Evolutionary conservation across 92 coral and sea anemone species (phyloP).

Genomic region (Phenganax marumi): DNA sequence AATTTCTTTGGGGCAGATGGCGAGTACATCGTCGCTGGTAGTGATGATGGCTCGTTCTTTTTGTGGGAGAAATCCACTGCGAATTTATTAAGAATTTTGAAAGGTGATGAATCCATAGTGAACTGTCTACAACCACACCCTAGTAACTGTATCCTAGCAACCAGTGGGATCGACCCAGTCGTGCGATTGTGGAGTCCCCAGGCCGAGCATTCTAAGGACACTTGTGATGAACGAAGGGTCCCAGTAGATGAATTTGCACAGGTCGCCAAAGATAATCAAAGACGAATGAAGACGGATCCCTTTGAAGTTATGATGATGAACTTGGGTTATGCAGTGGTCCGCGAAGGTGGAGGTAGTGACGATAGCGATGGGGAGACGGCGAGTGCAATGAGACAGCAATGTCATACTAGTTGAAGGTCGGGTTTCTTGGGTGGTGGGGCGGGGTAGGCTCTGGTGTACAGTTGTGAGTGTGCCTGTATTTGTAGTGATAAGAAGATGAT

Average conservation of each 20-base stretch:
- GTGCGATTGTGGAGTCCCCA: constrained; percentile 92
- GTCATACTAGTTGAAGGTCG: constrained; percentile 71
- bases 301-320: constrained; percentile 96
- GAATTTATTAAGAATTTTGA: constrained; percentile 81
- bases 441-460: neutral
- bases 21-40: constrained; percentile 93
- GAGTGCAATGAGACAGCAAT: constrained; percentile 62
- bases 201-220: constrained; percentile 60
- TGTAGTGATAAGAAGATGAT: too few relatives aligned
- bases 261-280: constrained; percentile 92
- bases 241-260: constrained; percentile 80
- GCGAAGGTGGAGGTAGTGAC: constrained; percentile 76
- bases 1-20: constrained; percentile 96
- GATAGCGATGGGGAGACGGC: constrained; percentile 71
- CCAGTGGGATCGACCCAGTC: constrained; percentile 98
- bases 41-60: constrained; percentile 97
- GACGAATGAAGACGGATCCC: constrained; percentile 99
- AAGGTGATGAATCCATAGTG: constrained; percentile 97
- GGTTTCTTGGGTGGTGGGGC: neutral
- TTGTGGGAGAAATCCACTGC: constrained; percentile 89
- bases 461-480: neutral
- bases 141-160: constrained; percentile 83
- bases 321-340: constrained; percentile 77
- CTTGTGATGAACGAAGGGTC: constrained; percentile 59
- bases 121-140: constrained; percentile 99